phyloP scores from a whole-genome alignment of 2,888 invertebrate genomes.

The Norana najaformis region DNA sequence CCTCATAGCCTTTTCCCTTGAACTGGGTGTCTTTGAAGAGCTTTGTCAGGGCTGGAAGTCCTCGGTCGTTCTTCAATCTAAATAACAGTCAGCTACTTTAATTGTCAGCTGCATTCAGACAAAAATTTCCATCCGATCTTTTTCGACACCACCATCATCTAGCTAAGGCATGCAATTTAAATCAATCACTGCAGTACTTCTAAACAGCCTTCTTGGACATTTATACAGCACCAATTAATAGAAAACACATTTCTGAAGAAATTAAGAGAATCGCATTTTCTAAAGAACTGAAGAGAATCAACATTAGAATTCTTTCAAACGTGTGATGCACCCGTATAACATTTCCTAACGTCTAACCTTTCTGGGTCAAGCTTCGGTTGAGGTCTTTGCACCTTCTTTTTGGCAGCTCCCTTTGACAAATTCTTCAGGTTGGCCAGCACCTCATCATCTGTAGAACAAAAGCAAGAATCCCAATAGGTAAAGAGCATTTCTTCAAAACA shows the following conservation, averaged over 20 bases:
- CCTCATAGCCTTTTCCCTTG: conserved; percentile 77
- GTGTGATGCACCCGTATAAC: background rate
- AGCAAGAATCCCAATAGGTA: too few species aligned
- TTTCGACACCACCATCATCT: too few species aligned
- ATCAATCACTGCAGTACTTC: too few species aligned
- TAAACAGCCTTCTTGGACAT: too few species aligned
- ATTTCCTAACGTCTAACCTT: conserved; percentile 47
- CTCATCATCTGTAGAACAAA: conserved; percentile 34
- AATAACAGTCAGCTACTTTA: conserved; percentile 34
- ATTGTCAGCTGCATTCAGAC: background rate
- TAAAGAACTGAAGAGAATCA: background rate
- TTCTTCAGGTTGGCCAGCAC: conserved; percentile 54
- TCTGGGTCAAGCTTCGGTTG: conserved; percentile 58
- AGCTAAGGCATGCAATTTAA: background rate
- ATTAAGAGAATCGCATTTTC: background rate
- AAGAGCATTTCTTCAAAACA: too few species aligned
- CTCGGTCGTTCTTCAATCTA: conserved; percentile 76
- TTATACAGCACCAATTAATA: too few species aligned
- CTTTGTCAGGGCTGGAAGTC: conserved; percentile 78
- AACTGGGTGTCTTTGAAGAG: conserved; percentile 81
- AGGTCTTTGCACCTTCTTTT: conserved; percentile 53
- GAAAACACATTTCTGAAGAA: too few species aligned
- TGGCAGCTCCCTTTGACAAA: conserved; percentile 57
- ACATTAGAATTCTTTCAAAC: background rate
- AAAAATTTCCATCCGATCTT: too few species aligned